Evolutionary conservation across 2,113 vertebrate species (phyloP).

Genomic region (Lophura nycthemera): DNA sequence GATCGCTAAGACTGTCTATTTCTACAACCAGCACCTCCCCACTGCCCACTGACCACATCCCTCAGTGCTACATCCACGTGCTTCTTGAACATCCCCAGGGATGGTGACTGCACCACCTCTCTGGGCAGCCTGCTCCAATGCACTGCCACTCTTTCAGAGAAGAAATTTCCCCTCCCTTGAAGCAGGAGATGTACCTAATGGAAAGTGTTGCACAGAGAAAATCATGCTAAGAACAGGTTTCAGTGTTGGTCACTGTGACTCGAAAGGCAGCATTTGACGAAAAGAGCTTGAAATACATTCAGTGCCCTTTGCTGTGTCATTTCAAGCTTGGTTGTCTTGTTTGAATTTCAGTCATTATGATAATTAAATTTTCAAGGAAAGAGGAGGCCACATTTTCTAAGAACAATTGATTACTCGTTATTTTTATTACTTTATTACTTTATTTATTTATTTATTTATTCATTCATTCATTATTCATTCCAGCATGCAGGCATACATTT

Average conservation of each 20-base stretch:
- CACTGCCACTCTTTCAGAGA: no score
- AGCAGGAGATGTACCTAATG: background rate
- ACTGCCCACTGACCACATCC: no score
- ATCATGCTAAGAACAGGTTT: background rate
- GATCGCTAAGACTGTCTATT: no score
- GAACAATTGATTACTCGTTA: background rate
- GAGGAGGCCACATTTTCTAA: background rate
- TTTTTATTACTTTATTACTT: background rate
- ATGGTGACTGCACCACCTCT: no score
- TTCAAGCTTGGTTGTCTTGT: background rate
- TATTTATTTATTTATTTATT: background rate
- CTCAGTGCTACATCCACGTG: no score
- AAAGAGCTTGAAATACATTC: background rate
- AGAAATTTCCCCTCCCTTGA: no score
- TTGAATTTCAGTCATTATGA: background rate
- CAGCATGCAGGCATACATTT: background rate
- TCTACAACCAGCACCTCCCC: no score
- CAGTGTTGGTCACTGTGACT: background rate
- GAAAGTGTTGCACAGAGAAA: background rate
- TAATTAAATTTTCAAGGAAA: background rate
- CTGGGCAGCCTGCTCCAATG: no score
- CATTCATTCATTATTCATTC: background rate
- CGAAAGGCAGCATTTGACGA: background rate
- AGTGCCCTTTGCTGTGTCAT: background rate
- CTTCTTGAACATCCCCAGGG: no score